These are phyloP conservation scores for Globodera ellingtonae DNA, from an alignment of 1,140 invertebrate species.

Conservation along the genomic window DNA sequence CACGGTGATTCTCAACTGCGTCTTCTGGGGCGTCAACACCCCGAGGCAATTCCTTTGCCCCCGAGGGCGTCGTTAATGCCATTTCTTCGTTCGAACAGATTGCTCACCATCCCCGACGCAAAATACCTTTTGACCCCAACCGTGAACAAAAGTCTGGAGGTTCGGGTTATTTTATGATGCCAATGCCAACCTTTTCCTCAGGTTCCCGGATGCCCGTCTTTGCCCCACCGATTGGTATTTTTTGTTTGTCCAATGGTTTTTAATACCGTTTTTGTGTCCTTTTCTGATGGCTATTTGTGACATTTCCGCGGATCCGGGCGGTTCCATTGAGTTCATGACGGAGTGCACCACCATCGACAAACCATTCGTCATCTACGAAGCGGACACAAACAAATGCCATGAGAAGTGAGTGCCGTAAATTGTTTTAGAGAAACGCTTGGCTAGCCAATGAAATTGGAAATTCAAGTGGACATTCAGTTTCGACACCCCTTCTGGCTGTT, in stretches of 20 bases:
- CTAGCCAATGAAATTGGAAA: too few relatives aligned
- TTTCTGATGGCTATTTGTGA: slow-evolving; percentile 81
- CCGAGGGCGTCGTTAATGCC: neutral
- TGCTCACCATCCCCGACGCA: slow-evolving; percentile 83
- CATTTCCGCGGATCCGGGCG: slow-evolving; percentile 96
- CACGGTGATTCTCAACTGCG: slow-evolving; percentile 93
- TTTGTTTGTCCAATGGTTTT: neutral
- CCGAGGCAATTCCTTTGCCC: slow-evolving; percentile 82
- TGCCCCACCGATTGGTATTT: slow-evolving; percentile 72
- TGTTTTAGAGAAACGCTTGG: too few relatives aligned
- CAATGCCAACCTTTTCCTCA: neutral
- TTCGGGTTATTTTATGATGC: slow-evolving; percentile 78
- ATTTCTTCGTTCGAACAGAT: neutral
- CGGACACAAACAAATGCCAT: slow-evolving; percentile 83
- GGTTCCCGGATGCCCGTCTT: slow-evolving; percentile 77
- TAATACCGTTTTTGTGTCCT: neutral
- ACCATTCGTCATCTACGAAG: slow-evolving; percentile 97
- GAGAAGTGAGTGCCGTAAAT: slow-evolving; percentile 73
- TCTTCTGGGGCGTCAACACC: slow-evolving; percentile 95
- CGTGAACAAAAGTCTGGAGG: slow-evolving; percentile 72
- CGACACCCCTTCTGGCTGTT: slow-evolving; percentile 74
- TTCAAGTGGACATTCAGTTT: slow-evolving; percentile 45
- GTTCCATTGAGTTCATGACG: slow-evolving; percentile 99
- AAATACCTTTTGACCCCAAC: slow-evolving; percentile 78
- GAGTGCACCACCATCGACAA: slow-evolving; percentile 99